Percentiles rank a stretch among this genome's conserved stretches.
Evolutionary conservation across 2,888 invertebrate species (phyloP).

Genomic region (Ceramica pisi): DNA sequence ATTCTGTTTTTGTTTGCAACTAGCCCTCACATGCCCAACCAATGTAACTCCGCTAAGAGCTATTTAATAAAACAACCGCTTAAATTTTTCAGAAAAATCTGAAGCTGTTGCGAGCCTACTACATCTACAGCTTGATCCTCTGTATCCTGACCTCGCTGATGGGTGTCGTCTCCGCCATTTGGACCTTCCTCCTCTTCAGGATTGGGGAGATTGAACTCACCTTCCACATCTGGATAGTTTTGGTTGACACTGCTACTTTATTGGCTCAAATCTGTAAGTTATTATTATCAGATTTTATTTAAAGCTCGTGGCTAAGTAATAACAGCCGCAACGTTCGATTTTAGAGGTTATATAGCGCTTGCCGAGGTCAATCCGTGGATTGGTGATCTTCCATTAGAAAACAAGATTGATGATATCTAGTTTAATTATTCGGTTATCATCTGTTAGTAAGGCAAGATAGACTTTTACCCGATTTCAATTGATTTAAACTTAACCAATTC

Average conservation of each 20-base stretch:
- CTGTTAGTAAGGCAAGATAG: no score
- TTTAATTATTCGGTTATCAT: no score
- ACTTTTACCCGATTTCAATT: no score
- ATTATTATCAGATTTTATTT: background rate
- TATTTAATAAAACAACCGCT: background rate
- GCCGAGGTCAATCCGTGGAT: no score
- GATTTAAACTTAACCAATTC: no score
- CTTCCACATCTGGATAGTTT: constrained; percentile 19
- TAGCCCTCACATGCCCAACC: no score
- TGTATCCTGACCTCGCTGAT: constrained; percentile 7
- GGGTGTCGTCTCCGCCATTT: background rate
- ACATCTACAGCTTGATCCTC: constrained; percentile 39
- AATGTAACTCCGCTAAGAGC: background rate
- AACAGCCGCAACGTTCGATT: no score
- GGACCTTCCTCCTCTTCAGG: background rate
- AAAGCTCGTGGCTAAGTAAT: no score
- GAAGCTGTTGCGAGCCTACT: constrained; percentile 29
- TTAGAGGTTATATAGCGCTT: no score
- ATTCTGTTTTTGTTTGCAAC: no score
- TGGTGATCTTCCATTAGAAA: no score
- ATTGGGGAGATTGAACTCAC: background rate
- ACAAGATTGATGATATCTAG: no score
- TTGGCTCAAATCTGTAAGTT: constrained; percentile 38
- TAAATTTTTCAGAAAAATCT: constrained; percentile 39
- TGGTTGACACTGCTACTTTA: constrained; percentile 14